Percentiles rank a stretch among this genome's conserved stretches.
phyloP scores from a whole-genome alignment of 2,113 vertebrate species.

The Eonycteris spelaea region DNA sequence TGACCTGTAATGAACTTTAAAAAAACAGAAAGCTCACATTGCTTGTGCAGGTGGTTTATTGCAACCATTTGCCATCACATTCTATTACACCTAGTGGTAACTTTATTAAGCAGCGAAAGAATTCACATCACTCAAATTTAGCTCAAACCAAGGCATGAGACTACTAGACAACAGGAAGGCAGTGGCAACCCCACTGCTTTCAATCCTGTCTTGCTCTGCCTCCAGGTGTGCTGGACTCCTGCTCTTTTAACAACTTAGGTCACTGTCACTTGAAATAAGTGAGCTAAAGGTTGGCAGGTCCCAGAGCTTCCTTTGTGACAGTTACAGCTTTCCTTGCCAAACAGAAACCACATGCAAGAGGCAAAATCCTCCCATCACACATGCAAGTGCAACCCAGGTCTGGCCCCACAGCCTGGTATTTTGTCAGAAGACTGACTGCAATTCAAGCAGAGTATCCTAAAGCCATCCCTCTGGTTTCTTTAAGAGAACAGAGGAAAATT shows the following conservation, averaged over 20 bases:
- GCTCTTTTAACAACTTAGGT: neutral
- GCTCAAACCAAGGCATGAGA: constrained; percentile 74
- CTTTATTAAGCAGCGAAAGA: constrained; percentile 79
- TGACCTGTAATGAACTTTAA: constrained; percentile 36
- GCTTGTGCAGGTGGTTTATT: constrained; percentile 75
- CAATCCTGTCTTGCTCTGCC: neutral
- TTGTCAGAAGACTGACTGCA: neutral
- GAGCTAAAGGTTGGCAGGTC: neutral
- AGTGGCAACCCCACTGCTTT: neutral
- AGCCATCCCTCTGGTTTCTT: neutral
- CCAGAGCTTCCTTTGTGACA: neutral
- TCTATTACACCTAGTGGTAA: constrained; percentile 73
- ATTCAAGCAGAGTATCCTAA: neutral
- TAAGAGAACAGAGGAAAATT: constrained; percentile 65
- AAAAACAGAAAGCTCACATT: constrained; percentile 31
- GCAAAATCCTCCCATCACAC: neutral
- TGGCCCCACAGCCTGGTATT: neutral
- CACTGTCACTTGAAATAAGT: neutral
- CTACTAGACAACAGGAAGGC: constrained; percentile 3
- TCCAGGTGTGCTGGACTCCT: neutral
- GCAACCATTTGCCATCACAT: constrained; percentile 74
- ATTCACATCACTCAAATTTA: constrained; percentile 77
- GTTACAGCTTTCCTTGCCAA: neutral
- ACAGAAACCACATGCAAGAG: neutral
- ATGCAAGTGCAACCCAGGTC: neutral